Conservation (phyloP, 1,140 invertebrate genomes). For the Gryllus bimaculatus region DNA sequence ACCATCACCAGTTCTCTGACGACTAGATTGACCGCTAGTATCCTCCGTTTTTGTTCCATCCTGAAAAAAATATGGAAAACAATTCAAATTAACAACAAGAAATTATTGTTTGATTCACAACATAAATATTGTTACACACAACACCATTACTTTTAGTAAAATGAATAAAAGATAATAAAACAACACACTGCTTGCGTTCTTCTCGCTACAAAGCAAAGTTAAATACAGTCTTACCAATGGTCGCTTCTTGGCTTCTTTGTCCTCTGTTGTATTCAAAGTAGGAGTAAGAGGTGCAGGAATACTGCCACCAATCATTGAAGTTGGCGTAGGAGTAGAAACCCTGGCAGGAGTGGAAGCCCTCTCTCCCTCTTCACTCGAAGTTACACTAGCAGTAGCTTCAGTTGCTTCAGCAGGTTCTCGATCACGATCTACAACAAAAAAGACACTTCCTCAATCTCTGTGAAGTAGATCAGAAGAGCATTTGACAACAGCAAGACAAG, state of each 20-base stretch:
- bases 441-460: not conserved
- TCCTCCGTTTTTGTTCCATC: constrained; percentile 1
- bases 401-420: not conserved
- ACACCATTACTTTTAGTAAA: not conserved
- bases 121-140: not conserved
- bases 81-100: not conserved
- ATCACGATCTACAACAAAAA: not conserved
- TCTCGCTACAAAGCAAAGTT: not conserved
- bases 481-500: no score
- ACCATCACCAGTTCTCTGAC: constrained; percentile 13
- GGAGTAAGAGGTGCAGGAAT: not conserved
- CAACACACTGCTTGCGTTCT: not conserved
- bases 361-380: not conserved
- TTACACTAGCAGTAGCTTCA: not conserved
- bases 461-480: no score
- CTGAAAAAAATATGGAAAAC: not conserved
- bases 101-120: not conserved
- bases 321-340: not conserved
- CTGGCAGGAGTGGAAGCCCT: not conserved
- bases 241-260: not conserved
- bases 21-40: constrained; percentile 7
- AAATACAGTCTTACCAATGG: not conserved
- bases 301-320: not conserved
- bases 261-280: not conserved
- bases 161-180: not conserved